Conservation (phyloP, 2,113 vertebrate species). For the Oreotrochilus melanogaster region DNA sequence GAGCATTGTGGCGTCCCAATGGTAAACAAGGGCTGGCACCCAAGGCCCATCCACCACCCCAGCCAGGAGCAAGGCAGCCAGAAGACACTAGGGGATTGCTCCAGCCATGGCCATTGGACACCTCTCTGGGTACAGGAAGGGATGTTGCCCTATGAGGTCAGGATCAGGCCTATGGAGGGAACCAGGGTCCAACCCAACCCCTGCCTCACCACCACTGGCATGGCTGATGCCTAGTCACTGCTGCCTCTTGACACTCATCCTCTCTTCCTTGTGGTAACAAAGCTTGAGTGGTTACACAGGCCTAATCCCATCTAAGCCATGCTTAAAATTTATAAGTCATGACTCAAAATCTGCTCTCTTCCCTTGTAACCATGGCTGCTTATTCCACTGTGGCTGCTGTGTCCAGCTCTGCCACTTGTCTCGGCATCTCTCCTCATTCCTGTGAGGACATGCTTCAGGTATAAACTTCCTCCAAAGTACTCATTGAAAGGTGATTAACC, state of each 20-base stretch:
- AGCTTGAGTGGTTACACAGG: background rate
- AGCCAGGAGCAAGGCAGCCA: background rate
- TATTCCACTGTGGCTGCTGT: rapidly evolving
- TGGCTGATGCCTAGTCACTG: rapidly evolving
- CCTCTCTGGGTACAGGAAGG: background rate
- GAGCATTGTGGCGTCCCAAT: rapidly evolving
- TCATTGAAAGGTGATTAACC: background rate
- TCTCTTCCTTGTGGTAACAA: background rate
- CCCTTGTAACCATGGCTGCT: background rate
- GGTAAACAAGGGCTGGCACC: background rate
- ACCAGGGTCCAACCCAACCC: background rate
- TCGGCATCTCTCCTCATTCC: background rate
- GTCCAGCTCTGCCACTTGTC: background rate
- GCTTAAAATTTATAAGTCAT: background rate
- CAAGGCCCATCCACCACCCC: background rate
- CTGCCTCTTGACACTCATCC: background rate
- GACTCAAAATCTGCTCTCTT: background rate
- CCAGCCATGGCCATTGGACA: background rate
- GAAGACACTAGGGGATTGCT: background rate
- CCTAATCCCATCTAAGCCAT: background rate
- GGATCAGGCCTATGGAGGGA: background rate
- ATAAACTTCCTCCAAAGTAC: background rate
- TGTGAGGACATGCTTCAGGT: rapidly evolving
- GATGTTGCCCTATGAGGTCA: background rate
- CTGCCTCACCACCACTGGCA: background rate